Evolutionary conservation across 2,797 vertebrate genomes (phyloP).

Genomic region (Spatula versicolor): DNA sequence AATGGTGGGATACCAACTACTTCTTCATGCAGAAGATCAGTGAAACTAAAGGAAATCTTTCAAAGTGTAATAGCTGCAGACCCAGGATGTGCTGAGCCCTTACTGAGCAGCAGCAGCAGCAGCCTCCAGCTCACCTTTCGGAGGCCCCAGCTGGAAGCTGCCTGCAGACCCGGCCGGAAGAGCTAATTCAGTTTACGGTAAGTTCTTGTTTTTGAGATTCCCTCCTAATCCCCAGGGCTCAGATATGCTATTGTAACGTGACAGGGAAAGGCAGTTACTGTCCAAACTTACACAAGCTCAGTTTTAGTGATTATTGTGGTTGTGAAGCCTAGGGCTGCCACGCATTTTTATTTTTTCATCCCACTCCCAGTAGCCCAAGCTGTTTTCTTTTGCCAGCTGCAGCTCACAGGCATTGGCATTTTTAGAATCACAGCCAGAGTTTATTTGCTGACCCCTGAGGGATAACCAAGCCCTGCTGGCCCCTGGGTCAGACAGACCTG

Average conservation of each 20-base stretch:
- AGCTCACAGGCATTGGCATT: rapidly evolving
- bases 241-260: not conserved
- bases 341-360: not conserved
- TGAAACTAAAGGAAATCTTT: not conserved
- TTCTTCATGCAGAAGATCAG: not conserved
- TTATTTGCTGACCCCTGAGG: not conserved
- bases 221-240: not conserved
- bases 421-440: not conserved
- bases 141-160: not conserved
- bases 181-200: not conserved
- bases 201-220: not conserved
- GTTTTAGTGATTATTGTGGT: not conserved
- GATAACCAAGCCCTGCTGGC: rapidly evolving
- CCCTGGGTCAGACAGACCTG: not conserved
- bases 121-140: not conserved
- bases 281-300: not conserved
- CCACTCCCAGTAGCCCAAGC: not conserved
- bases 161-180: not conserved
- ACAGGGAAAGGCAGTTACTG: not conserved
- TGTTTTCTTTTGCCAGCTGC: not conserved
- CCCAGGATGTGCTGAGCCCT: not conserved
- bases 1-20: not conserved
- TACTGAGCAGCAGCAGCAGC: not conserved
- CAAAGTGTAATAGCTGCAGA: not conserved
- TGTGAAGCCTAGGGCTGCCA: not conserved